Evolutionary conservation across 2,797 vertebrate genomes (phyloP).

Genomic region (Coracias cyanogaster): DNA sequence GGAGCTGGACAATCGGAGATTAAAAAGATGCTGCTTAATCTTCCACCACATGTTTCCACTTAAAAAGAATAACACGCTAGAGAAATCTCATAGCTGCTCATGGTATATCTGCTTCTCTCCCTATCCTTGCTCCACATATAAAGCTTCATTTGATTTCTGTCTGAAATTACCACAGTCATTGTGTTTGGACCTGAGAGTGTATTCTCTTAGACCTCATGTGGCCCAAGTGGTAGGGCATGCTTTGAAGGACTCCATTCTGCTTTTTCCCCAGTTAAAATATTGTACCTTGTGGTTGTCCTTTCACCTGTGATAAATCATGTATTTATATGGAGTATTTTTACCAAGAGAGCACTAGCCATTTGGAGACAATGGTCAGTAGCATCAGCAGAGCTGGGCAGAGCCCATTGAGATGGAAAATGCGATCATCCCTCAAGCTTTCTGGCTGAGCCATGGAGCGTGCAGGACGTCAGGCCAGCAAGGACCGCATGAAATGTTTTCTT

Average conservation of each 20-base stretch:
- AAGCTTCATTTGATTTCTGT: neutral
- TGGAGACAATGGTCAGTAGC: neutral
- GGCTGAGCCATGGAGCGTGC: fast-evolving
- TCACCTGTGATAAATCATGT: neutral
- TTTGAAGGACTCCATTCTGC: neutral
- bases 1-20: conserved; percentile 83
- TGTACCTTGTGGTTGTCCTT: neutral
- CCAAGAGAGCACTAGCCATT: neutral
- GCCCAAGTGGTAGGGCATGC: neutral
- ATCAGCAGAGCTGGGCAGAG: neutral
- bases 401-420: neutral
- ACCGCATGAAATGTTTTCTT: fast-evolving
- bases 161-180: neutral
- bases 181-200: neutral
- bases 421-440: neutral
- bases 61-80: conserved; percentile 53
- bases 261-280: neutral
- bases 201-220: neutral
- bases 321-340: neutral
- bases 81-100: conserved; percentile 15
- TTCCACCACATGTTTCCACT: conserved; percentile 81
- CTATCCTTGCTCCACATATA: neutral
- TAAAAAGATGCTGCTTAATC: conserved; percentile 81
- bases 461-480: neutral
- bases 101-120: neutral